A percentile compares a stretch with the other conserved stretches of the same genome.
These are phyloP conservation scores for Zaprionus inermis DNA, from an alignment of 1,140 invertebrate genomes.

Conservation along the genomic window DNA sequence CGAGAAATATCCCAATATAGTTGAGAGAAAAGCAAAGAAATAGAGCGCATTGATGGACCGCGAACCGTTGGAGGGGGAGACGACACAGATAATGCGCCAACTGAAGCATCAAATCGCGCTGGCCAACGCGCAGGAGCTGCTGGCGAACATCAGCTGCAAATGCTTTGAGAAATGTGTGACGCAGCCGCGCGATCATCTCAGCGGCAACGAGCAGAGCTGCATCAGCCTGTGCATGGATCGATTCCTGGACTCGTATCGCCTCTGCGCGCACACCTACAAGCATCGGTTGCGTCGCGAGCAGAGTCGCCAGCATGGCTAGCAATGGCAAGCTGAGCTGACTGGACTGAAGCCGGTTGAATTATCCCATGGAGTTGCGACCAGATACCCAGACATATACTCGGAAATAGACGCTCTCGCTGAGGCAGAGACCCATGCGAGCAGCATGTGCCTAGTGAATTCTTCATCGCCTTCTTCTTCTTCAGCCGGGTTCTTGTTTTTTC, in stretches of 20 bases:
- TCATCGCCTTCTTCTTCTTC: not conserved
- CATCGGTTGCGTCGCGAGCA: conserved; percentile 36
- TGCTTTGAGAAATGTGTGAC: conserved; percentile 43
- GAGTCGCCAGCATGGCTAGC: not conserved
- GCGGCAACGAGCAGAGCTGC: conserved; percentile 22
- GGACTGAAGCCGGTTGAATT: no score
- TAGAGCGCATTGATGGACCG: conserved; percentile 10
- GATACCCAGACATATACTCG: not conserved
- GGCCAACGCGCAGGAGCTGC: conserved; percentile 38
- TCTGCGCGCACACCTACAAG: conserved; percentile 34
- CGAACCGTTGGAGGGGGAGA: not conserved
- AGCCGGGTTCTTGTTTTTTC: not conserved
- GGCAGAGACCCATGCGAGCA: not conserved
- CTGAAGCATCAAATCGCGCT: conserved; percentile 41
- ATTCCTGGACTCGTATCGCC: conserved; percentile 42
- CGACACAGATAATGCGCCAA: conserved; percentile 15
- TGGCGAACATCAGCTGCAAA: conserved; percentile 31
- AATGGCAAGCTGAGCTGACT: not conserved
- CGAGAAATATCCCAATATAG: not conserved
- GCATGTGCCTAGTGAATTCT: not conserved
- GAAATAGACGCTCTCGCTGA: not conserved
- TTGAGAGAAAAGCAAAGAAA: no score
- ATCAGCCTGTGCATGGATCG: conserved; percentile 43
- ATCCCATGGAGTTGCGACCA: not conserved
- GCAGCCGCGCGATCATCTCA: conserved; percentile 26